A percentile compares a stretch with the other conserved stretches of the same genome.
Evolutionary conservation across 2,797 vertebrate species (phyloP).

Genomic region (Lutjanus argentimaculatus): DNA sequence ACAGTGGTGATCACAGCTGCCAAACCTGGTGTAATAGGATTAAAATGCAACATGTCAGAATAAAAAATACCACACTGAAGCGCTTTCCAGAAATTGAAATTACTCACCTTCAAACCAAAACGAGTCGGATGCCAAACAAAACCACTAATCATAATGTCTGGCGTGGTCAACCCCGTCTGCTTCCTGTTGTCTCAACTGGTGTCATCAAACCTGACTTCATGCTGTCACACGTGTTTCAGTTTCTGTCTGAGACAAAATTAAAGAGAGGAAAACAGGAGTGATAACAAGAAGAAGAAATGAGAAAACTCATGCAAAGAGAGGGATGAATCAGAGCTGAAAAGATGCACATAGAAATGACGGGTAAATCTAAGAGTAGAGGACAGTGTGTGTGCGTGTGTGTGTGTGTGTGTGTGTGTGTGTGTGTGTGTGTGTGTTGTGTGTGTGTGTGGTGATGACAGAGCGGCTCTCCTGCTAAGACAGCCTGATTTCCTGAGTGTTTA

Average conservation of each 20-base stretch:
- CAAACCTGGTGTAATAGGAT: slow-evolving; percentile 1
- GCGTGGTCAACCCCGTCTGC: background rate
- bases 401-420: too few relatives aligned
- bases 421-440: too few relatives aligned
- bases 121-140: background rate
- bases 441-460: slow-evolving; percentile 37
- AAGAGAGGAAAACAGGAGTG: background rate
- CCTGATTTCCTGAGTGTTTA: slow-evolving; percentile 65
- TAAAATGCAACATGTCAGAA: slow-evolving; percentile 5
- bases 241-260: background rate
- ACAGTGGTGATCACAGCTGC: background rate
- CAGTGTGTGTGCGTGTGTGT: too few relatives aligned
- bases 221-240: background rate
- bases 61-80: background rate
- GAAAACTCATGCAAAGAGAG: background rate
- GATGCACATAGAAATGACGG: background rate
- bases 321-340: background rate
- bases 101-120: slow-evolving; percentile 13
- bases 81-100: slow-evolving; percentile 5
- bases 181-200: slow-evolving; percentile 8
- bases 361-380: slow-evolving; percentile 26
- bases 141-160: slow-evolving; percentile 23
- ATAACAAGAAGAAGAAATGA: background rate
- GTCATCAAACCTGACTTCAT: slow-evolving; percentile 8
- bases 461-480: slow-evolving; percentile 60